phyloP scores from a whole-genome alignment of 2,888 invertebrate genomes.

The Andricus curvator region DNA sequence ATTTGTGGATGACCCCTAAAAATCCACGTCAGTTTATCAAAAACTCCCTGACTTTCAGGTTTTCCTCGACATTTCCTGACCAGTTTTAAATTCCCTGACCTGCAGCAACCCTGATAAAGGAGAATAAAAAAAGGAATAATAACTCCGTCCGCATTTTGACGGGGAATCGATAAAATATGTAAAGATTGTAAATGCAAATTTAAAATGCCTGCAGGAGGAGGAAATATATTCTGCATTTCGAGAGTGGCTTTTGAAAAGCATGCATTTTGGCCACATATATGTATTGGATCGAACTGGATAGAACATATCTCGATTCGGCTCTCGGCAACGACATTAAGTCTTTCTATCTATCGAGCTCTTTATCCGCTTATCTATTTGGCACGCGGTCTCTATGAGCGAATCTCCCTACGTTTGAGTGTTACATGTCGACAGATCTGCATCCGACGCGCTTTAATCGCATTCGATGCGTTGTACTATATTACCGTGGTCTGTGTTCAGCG shows the following conservation, averaged over 20 bases:
- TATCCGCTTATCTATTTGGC: constrained; percentile 52
- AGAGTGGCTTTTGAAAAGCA: background rate
- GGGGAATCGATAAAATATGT: background rate
- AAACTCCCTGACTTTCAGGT: no score
- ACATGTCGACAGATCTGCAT: constrained; percentile 26
- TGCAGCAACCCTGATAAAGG: background rate
- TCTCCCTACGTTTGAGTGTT: constrained; percentile 15
- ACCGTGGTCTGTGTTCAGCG: background rate
- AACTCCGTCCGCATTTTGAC: background rate
- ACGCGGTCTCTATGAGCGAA: constrained; percentile 38
- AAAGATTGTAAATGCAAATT: background rate
- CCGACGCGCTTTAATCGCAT: constrained; percentile 29
- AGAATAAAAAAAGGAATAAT: background rate
- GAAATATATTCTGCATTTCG: background rate
- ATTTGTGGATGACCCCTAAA: no score
- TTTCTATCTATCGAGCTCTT: constrained; percentile 45
- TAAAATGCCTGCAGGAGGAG: constrained; percentile 1
- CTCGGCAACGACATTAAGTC: constrained; percentile 44
- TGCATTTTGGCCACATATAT: background rate
- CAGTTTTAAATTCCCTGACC: no score
- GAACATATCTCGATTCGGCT: constrained; percentile 22
- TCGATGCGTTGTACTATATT: background rate
- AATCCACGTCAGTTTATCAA: no score
- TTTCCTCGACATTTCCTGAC: no score
- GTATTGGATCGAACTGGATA: background rate